Evolutionary conservation across 2,113 vertebrate genomes (phyloP).

Genomic region (Glaucomys volans): DNA sequence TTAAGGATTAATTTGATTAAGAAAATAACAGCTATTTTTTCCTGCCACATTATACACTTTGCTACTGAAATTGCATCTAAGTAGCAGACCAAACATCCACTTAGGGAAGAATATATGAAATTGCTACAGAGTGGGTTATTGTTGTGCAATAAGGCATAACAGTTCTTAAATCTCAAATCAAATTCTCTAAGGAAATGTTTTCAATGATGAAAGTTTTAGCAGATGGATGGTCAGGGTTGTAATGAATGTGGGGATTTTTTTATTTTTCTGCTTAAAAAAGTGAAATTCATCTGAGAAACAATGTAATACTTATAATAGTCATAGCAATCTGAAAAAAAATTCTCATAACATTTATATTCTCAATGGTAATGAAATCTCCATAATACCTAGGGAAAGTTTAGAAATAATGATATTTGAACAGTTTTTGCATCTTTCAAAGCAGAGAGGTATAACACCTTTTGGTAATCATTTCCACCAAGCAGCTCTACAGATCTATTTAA

Average conservation of each 20-base stretch:
- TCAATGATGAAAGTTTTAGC: slow-evolving; percentile 27
- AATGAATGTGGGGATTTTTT: neutral
- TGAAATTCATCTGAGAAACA: slow-evolving; percentile 43
- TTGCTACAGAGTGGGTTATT: neutral
- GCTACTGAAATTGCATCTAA: slow-evolving; percentile 29
- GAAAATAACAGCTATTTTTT: slow-evolving; percentile 50
- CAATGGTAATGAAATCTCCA: slow-evolving; percentile 21
- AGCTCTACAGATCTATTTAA: neutral
- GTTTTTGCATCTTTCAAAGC: neutral
- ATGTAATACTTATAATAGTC: neutral
- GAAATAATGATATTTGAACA: slow-evolving; percentile 28
- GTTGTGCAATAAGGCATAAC: neutral
- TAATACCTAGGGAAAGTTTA: slow-evolving; percentile 1
- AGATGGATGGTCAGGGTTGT: neutral
- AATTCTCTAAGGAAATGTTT: slow-evolving; percentile 52
- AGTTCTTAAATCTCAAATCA: slow-evolving; percentile 26
- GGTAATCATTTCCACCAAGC: neutral
- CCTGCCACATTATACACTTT: slow-evolving; percentile 21
- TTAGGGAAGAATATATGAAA: slow-evolving; percentile 26
- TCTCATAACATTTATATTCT: slow-evolving; percentile 50
- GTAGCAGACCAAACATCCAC: slow-evolving; percentile 1
- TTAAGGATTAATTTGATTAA: slow-evolving; percentile 65
- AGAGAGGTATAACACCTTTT: slow-evolving; percentile 2
- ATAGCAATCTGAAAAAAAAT: neutral
- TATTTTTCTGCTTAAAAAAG: neutral